Percentiles rank a stretch among this genome's conserved stretches.
Conservation (phyloP, 2,888 invertebrate species). For the Timema podura region DNA sequence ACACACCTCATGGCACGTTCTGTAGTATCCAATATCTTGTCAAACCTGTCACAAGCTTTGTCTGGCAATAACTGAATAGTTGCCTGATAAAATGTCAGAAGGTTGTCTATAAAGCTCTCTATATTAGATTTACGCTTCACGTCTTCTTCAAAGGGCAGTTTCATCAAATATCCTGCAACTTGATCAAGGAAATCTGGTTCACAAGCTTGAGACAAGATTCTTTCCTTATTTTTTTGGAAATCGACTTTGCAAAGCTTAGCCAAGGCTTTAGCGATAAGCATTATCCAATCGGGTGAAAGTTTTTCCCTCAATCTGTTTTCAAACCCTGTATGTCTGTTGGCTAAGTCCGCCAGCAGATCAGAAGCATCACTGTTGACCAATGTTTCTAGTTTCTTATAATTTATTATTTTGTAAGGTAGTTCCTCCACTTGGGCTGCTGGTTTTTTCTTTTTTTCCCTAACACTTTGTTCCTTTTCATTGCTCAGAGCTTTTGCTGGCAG, state of each 20-base stretch:
- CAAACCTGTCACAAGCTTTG: slow-evolving; percentile 5
- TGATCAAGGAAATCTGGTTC: slow-evolving; percentile 10
- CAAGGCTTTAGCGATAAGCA: slow-evolving; percentile 6
- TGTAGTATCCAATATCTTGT: neutral
- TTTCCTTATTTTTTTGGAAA: slow-evolving; percentile 4
- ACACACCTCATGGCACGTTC: slow-evolving; percentile 12
- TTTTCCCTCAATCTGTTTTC: slow-evolving; percentile 10
- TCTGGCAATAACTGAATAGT: slow-evolving; percentile 8
- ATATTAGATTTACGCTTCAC: neutral
- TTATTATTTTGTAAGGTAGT: slow-evolving; percentile 3
- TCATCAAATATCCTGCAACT: slow-evolving; percentile 6
- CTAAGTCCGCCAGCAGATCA: slow-evolving; percentile 6
- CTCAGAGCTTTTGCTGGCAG: too few species aligned
- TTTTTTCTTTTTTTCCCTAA: too few species aligned
- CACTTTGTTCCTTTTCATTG: too few species aligned
- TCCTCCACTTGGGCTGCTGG: neutral
- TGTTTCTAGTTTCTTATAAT: slow-evolving; percentile 6
- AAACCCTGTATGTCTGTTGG: slow-evolving; percentile 9
- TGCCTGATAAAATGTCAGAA: neutral
- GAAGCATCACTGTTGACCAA: neutral
- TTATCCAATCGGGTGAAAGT: slow-evolving; percentile 1
- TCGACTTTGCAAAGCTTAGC: slow-evolving; percentile 1
- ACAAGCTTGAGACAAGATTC: slow-evolving; percentile 9
- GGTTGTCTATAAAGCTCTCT: neutral
- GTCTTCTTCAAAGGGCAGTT: slow-evolving; percentile 5